Evolutionary conservation across 2,888 invertebrate genomes (phyloP).

Genomic region (Catocala sponsa): DNA sequence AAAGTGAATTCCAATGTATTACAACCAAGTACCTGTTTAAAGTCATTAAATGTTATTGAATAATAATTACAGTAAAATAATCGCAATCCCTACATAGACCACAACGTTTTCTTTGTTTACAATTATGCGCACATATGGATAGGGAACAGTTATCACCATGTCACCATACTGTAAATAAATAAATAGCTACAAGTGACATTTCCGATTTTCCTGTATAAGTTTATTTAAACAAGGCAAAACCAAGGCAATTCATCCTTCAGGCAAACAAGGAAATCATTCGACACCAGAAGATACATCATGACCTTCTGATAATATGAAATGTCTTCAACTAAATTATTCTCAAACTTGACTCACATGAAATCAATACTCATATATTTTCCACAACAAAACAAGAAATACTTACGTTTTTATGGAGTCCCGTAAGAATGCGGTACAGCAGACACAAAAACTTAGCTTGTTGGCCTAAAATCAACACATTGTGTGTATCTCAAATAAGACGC

Average conservation of each 20-base stretch:
- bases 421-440: conserved; percentile 38
- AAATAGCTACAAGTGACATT: background rate
- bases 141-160: background rate
- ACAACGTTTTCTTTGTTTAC: conserved; percentile 17
- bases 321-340: conserved; percentile 23
- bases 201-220: background rate
- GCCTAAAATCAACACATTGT: conserved; percentile 67
- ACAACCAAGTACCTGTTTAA: background rate
- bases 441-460: conserved; percentile 62
- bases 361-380: conserved; percentile 43
- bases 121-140: conserved; percentile 6
- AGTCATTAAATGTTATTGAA: no score
- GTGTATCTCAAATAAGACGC: conserved; percentile 74
- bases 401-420: conserved; percentile 47
- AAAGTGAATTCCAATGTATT: background rate
- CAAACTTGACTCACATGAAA: conserved; percentile 33
- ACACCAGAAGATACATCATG: conserved; percentile 58
- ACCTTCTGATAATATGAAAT: conserved; percentile 55
- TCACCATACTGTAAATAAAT: conserved; percentile 6
- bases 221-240: background rate
- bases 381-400: conserved; percentile 43
- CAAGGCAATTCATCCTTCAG: conserved; percentile 1
- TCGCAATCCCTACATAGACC: background rate
- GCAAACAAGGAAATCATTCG: conserved; percentile 46
- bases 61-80: background rate